These are phyloP conservation scores for Lymantria monacha DNA, from an alignment of 2,888 invertebrate genomes.

Conservation along the genomic window DNA sequence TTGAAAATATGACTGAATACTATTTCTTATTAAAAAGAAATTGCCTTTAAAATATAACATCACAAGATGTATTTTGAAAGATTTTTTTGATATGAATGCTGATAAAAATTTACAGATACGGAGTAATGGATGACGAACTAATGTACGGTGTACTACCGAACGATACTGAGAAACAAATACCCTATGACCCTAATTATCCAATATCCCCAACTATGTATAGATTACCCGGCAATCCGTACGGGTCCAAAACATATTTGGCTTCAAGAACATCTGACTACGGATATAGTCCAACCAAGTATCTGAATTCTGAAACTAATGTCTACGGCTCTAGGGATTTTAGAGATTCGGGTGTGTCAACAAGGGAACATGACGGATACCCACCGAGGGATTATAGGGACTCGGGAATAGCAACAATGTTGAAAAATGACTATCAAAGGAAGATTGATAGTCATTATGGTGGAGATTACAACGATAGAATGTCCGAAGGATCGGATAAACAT, in stretches of 20 bases:
- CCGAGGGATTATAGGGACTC: conserved; percentile 74
- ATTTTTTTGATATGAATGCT: neutral
- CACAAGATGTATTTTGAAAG: no score
- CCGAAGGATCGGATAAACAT: conserved; percentile 87
- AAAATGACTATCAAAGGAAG: conserved; percentile 78
- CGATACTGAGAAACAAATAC: conserved; percentile 71
- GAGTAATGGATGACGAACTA: conserved; percentile 72
- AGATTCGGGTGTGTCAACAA: conserved; percentile 59
- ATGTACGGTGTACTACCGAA: conserved; percentile 70
- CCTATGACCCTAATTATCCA: conserved; percentile 75
- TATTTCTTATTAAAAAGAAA: no score
- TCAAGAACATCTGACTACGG: conserved; percentile 74
- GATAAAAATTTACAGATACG: conserved; percentile 55
- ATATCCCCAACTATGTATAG: conserved; percentile 77
- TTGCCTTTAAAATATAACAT: no score
- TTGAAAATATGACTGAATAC: no score
- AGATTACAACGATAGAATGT: conserved; percentile 85
- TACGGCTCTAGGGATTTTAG: conserved; percentile 71
- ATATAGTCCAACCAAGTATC: conserved; percentile 74
- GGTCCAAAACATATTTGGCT: conserved; percentile 70
- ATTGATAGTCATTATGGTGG: conserved; percentile 69
- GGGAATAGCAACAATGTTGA: conserved; percentile 75
- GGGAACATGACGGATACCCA: conserved; percentile 70
- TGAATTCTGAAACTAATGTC: conserved; percentile 59
- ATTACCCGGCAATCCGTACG: conserved; percentile 74